A percentile compares a stretch with the other conserved stretches of the same genome.
These are phyloP conservation scores for Emydocephalus ijimae DNA, from an alignment of 2,113 vertebrate species.

Conservation along the genomic window DNA sequence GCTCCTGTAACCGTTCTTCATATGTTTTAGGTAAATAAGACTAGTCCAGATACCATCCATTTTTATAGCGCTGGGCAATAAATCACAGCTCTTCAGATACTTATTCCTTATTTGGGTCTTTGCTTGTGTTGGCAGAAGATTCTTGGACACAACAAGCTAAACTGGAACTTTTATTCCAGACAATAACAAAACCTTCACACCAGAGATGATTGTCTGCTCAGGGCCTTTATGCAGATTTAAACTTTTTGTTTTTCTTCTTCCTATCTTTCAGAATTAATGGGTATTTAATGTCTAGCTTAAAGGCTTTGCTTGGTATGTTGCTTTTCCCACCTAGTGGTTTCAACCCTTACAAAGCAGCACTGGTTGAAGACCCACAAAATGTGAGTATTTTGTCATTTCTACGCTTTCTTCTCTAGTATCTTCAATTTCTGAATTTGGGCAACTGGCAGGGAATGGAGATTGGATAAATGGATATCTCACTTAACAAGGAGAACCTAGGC, in stretches of 20 bases:
- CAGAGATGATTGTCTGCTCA: background rate
- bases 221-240: background rate
- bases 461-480: no score
- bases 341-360: background rate
- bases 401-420: no score
- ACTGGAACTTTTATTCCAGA: background rate
- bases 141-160: background rate
- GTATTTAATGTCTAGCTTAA: background rate
- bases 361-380: background rate
- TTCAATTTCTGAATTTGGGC: no score
- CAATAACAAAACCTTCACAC: background rate
- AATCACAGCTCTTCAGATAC: background rate
- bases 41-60: background rate
- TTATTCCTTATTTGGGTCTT: background rate
- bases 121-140: background rate
- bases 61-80: background rate
- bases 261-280: background rate
- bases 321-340: background rate
- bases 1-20: no score
- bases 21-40: background rate
- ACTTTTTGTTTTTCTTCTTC: background rate
- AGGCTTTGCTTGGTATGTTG: background rate
- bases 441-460: no score
- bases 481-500: no score
- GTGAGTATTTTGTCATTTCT: background rate